These are phyloP conservation scores for Onthophagus sagittarius DNA, from an alignment of 2,888 invertebrate genomes.

Conservation along the genomic window DNA sequence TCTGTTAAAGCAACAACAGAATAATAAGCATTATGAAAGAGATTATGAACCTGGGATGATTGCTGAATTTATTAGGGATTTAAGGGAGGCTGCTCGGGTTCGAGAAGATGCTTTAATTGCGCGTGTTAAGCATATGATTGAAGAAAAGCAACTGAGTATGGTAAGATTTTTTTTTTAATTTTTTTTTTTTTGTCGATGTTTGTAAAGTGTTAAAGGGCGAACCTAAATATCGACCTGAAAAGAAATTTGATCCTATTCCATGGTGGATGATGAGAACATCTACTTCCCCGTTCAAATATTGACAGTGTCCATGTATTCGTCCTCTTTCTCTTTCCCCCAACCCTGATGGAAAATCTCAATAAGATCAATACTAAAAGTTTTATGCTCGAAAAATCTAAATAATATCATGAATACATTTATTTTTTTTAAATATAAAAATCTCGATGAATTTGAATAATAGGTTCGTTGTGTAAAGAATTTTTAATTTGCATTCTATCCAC, in stretches of 20 bases:
- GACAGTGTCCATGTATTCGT: constrained; percentile 49
- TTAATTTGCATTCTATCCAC: too few species aligned
- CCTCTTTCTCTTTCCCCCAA: constrained; percentile 16
- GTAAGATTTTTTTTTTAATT: constrained; percentile 36
- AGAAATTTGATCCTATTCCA: constrained; percentile 43
- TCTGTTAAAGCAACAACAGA: constrained; percentile 44
- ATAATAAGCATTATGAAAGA: constrained; percentile 41
- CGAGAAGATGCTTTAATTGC: constrained; percentile 68
- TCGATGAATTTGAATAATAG: too few species aligned
- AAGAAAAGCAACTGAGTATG: constrained; percentile 52
- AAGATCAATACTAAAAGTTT: constrained; percentile 38
- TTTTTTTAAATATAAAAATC: too few species aligned
- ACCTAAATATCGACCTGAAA: constrained; percentile 25
- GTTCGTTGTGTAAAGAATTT: too few species aligned
- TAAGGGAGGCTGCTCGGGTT: constrained; percentile 67
- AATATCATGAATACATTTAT: too few species aligned
- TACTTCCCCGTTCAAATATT: constrained; percentile 67
- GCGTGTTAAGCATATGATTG: constrained; percentile 57
- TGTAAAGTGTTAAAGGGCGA: neutral
- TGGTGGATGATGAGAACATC: constrained; percentile 53
- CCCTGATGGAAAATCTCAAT: constrained; percentile 43
- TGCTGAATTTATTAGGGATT: constrained; percentile 68
- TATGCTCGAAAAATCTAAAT: neutral
- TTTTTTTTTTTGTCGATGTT: neutral
- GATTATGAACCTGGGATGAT: constrained; percentile 70